Conservation (phyloP, 2,888 invertebrate genomes). For the Ischnus inquisitorius region DNA sequence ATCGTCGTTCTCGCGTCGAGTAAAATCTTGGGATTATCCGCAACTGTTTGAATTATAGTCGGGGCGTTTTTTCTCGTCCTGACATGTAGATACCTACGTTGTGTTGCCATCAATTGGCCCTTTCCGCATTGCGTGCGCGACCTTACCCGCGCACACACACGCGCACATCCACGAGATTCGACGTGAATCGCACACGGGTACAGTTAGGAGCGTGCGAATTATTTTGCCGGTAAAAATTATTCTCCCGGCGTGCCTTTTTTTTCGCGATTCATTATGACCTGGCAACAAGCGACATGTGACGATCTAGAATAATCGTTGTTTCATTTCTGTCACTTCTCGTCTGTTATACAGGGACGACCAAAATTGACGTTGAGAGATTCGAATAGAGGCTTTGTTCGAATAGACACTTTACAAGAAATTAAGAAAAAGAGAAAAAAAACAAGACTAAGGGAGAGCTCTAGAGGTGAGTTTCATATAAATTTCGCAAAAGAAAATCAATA, state of each 20-base stretch:
- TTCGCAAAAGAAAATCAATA: neutral
- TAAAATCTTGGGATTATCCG: neutral
- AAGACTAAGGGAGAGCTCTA: neutral
- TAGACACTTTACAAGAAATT: slow-evolving; percentile 33
- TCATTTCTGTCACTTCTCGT: neutral
- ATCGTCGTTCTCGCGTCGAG: neutral
- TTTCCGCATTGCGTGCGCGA: slow-evolving; percentile 51
- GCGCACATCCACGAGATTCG: neutral
- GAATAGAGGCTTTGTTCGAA: slow-evolving; percentile 19
- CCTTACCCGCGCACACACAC: neutral
- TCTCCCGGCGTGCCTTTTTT: neutral
- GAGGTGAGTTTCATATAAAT: slow-evolving; percentile 14
- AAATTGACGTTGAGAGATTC: neutral
- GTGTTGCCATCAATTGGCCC: slow-evolving; percentile 45
- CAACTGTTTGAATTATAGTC: neutral
- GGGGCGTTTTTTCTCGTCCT: neutral
- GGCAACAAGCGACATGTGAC: neutral
- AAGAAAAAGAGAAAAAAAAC: neutral
- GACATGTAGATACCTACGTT: neutral
- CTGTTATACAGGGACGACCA: slow-evolving; percentile 1
- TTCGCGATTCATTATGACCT: neutral
- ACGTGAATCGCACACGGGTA: neutral
- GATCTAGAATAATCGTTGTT: neutral
- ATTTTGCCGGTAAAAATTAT: slow-evolving; percentile 4
- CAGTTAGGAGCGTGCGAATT: neutral